Conservation (phyloP, 1,140 invertebrate species). For the Centruroides sculpturatus region DNA sequence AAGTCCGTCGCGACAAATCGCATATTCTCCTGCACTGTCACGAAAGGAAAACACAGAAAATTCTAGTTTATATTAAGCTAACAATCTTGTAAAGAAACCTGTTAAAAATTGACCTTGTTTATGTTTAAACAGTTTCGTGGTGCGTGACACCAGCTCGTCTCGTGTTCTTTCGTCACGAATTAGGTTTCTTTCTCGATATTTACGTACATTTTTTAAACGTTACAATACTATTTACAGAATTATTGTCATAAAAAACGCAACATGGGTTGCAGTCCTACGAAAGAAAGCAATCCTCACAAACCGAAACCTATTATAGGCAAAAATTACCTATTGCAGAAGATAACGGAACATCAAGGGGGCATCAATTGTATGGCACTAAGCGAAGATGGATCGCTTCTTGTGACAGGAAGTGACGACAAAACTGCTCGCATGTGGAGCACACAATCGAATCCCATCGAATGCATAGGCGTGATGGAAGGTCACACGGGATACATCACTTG, state of each 20-base stretch:
- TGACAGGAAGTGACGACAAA: conserved; percentile 38
- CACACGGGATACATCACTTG: conserved; percentile 37
- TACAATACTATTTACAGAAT: too few relatives aligned
- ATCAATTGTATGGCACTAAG: conserved; percentile 40
- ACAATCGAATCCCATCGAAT: conserved; percentile 34
- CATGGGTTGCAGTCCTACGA: conserved; percentile 11
- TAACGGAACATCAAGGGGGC: conserved; percentile 12
- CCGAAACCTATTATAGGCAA: not conserved
- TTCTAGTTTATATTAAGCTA: too few relatives aligned
- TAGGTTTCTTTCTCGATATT: too few relatives aligned
- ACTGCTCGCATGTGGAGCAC: conserved; percentile 37
- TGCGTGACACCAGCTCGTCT: too few relatives aligned
- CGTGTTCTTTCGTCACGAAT: too few relatives aligned
- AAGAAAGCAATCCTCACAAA: not conserved
- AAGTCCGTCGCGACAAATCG: too few relatives aligned
- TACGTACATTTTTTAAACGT: too few relatives aligned
- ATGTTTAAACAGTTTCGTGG: too few relatives aligned
- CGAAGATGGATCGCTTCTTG: conserved; percentile 38
- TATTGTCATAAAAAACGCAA: not conserved
- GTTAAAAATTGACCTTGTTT: too few relatives aligned
- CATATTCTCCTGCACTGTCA: too few relatives aligned
- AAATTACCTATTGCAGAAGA: conserved; percentile 7
- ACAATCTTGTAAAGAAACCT: too few relatives aligned
- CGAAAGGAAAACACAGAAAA: too few relatives aligned
- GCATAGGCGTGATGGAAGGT: conserved; percentile 33